phyloP scores from a whole-genome alignment of 2,888 invertebrate genomes.

The Caenorhabditis becei region DNA sequence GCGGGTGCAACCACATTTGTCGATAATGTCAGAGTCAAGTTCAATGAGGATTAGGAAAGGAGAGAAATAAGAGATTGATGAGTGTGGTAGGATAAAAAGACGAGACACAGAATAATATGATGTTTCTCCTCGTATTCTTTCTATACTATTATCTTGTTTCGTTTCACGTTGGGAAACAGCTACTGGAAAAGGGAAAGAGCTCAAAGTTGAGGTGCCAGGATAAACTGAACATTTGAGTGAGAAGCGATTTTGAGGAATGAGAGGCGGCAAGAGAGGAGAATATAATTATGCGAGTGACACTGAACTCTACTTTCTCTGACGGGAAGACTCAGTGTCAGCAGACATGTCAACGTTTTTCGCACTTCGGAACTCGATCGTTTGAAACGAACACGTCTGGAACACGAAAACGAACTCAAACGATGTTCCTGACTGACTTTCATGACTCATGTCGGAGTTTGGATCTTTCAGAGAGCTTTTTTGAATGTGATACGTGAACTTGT shows the following conservation, averaged over 20 bases:
- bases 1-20: conserved; percentile 6
- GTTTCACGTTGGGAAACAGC: background rate
- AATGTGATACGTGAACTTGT: background rate
- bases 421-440: background rate
- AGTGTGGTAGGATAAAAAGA: background rate
- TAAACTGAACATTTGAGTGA: conserved; percentile 34
- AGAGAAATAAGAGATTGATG: conserved; percentile 26
- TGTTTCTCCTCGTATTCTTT: no score
- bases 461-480: background rate
- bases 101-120: background rate
- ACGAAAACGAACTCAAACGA: background rate
- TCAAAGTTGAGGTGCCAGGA: conserved; percentile 1
- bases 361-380: conserved; percentile 5
- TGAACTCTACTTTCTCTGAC: conserved; percentile 2
- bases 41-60: conserved; percentile 43
- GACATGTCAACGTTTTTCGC: conserved; percentile 17
- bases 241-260: background rate
- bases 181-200: background rate
- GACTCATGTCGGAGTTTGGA: background rate
- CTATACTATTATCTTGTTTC: background rate
- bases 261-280: background rate
- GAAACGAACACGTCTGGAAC: background rate
- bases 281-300: conserved; percentile 48
- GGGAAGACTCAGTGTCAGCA: background rate
- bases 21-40: conserved; percentile 45